A percentile compares a stretch with the other conserved stretches of the same genome.
Conservation (phyloP, 1,140 invertebrate species). For the Metopolophium dirhodum region DNA sequence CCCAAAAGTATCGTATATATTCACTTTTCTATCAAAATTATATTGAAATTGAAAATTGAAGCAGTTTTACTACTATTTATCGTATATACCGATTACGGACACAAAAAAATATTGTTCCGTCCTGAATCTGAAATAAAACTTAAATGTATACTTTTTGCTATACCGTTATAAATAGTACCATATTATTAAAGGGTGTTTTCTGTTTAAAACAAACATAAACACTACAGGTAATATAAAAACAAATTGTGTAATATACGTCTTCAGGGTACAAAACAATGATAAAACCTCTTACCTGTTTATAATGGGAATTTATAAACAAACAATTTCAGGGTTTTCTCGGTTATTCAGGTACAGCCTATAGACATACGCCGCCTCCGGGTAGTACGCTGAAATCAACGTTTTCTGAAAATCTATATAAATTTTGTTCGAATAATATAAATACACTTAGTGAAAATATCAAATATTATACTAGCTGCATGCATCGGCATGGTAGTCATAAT, state of each 20-base stretch:
- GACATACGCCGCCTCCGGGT: not conserved
- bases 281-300: not conserved
- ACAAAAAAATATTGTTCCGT: not conserved
- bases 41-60: not conserved
- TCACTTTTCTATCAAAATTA: no score
- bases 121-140: not conserved
- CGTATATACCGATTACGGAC: no score
- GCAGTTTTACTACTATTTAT: no score
- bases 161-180: not conserved
- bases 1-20: no score
- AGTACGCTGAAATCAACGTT: not conserved
- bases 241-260: not conserved
- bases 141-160: not conserved
- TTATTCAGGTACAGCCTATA: not conserved
- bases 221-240: not conserved
- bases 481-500: not conserved
- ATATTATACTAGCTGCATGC: not conserved
- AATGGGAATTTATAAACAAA: constrained; percentile 4
- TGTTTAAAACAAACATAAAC: not conserved
- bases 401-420: not conserved
- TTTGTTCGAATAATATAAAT: not conserved
- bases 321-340: not conserved
- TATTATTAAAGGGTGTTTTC: not conserved
- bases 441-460: not conserved
- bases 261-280: not conserved